Base-by-base conservation (phyloP, 2,797 vertebrate species). In the Sphenodon punctatus region DNA sequence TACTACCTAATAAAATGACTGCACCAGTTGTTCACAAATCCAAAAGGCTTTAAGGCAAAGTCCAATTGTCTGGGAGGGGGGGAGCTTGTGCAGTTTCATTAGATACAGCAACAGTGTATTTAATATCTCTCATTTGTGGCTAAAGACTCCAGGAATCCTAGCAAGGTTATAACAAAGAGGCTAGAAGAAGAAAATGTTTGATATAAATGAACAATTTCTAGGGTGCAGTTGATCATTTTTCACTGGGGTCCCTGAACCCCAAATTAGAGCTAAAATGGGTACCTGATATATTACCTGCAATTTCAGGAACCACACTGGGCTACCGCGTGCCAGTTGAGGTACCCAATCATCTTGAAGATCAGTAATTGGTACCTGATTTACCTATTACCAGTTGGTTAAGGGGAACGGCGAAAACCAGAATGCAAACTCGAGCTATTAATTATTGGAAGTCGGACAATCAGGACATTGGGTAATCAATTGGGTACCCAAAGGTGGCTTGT, bases 141-240 rank as follows among this genome's bases (percentile, higher is more conserved):
- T 22, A 25, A 42, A 82, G 55, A 6, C 53, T 30, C 5, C 42
- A 27, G 19, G 27, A 64, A 46, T 22, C 14, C 15, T 15, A 38
- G 36, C 8, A 14, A 41, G 1, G 41, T 48, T 6, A 1, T 49
- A 70, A 17, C 74, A 78, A 16, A 1, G 1, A 43, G 25, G 3
- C 0, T 4, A 2, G 39, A 67, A 22, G 20, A 8, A 0, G 20
- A 42, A 49, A 2, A 5, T 51, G 23, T 56, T 67, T 75, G 27
- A 10, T 51, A 56, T 0, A 25, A 60, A 5, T 30, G 61, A 34
- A 38, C 6, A 2, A 30, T 58, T n/a, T n/a, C 7, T 38, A 30
- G 38, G 16, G 25, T 19, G 19, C 15, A 39, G 3, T 3, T 68
- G 10, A 1, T 8, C 34, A 5, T 12, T 51, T 32, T 8, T 10